Base-by-base conservation (phyloP, 37 sponge, comb jelly and placozoan species). In the Bolinopsis microptera region DNA sequence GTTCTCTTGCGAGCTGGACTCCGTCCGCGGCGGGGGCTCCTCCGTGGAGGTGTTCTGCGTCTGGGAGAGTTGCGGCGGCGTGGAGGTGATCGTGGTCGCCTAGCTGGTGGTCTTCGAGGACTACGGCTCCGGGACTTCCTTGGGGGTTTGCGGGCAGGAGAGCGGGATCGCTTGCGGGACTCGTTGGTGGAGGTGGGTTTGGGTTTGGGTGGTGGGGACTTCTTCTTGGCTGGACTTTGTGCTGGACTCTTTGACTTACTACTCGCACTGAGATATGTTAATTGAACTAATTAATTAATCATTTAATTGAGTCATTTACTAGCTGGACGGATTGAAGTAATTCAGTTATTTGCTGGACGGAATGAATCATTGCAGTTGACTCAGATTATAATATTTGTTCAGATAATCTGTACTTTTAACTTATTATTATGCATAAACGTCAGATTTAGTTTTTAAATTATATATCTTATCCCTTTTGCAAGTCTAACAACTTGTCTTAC, bases 1-100 rank as follows among this genome's bases (percentile, higher is more conserved):
- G 90, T 36, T 27, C 90, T 24, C 35, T n/a, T 86, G 25, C 61
- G 34, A 18, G 35, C 90, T 2, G 90, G 90, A 40, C 90, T 86
- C 18, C 90, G 25, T 5, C 90, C 90, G 2, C 75, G 5, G 1
- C 90, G 41, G 3, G 83, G 83, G 38, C 83, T 80, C 28, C 83
- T 2, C 83, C 83, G 13, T 35, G 38, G 83, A 3, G 90, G 90
- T 22, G 90, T 36, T 8, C 90, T 28, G 26, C 61, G n/a, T 26
- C 90, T 13, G 3, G 83, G 83, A 22, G 61, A n/a, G 0, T 16
- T 28, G 61, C 36, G 34, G 0, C 90, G 22, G n/a, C 90, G 41
- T 3, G 83, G 83, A 36, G 38, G 37, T 38, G 83, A 80, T 2
- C 83, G 13, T 22, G 23, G 38, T 38, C 27, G 18, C 23, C 74